phyloP scores from a whole-genome alignment of 2,888 invertebrate genomes.

The Acholoe squamosa region DNA sequence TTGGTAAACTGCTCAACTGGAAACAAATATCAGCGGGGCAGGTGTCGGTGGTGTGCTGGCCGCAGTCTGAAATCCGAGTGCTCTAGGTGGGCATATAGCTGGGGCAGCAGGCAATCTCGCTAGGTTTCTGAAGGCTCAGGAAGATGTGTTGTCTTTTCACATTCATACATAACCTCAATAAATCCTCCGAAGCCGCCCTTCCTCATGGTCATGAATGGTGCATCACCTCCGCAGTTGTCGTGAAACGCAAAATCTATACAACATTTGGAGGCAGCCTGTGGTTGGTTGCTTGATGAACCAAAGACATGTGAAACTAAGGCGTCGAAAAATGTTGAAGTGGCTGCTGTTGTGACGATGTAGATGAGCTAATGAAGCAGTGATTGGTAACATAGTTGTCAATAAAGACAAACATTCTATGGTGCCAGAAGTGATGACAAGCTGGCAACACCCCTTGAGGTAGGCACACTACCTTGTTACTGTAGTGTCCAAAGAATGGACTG shows the following conservation, averaged over 20 bases:
- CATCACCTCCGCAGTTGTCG: not conserved
- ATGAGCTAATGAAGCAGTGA: too few species aligned
- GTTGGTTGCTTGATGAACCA: too few species aligned
- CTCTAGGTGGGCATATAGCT: not conserved
- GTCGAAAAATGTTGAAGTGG: too few species aligned
- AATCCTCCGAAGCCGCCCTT: constrained; percentile 8
- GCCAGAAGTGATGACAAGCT: too few species aligned
- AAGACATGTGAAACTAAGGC: too few species aligned
- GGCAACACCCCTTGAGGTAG: too few species aligned
- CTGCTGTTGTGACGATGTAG: too few species aligned
- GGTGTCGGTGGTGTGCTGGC: constrained; percentile 27
- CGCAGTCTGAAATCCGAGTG: not conserved
- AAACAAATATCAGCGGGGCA: not conserved
- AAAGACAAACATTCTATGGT: too few species aligned
- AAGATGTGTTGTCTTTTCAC: not conserved
- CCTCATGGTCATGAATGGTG: not conserved
- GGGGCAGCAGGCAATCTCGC: constrained; percentile 23
- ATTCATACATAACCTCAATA: not conserved
- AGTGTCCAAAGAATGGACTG: not conserved
- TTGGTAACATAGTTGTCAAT: too few species aligned
- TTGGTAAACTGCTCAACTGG: not conserved
- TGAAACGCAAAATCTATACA: too few species aligned
- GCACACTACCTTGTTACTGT: not conserved
- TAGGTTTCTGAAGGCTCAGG: constrained; percentile 40
- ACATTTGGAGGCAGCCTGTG: too few species aligned